Evolutionary conservation across 2,113 vertebrate species (phyloP).

Genomic region (Gymnobelideus leadbeateri): DNA sequence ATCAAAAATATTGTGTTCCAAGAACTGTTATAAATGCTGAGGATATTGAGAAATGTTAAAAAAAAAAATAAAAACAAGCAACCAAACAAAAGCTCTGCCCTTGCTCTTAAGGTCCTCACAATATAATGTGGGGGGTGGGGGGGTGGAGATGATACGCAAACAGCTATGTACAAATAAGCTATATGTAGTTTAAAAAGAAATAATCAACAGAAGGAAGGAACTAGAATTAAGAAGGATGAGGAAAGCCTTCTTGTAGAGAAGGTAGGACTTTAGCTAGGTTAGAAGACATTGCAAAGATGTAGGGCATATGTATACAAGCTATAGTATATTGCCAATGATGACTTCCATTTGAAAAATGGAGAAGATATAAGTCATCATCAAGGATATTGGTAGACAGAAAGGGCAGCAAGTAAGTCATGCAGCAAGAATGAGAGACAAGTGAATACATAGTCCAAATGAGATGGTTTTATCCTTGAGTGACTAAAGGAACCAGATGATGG

Average conservation of each 20-base stretch:
- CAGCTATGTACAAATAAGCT: neutral
- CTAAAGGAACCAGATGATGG: neutral
- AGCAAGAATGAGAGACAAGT: neutral
- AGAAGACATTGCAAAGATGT: neutral
- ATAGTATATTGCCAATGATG: neutral
- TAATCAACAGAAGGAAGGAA: neutral
- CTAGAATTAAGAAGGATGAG: neutral
- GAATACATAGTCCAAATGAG: neutral
- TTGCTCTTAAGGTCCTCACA: too few relatives aligned
- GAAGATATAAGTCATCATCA: neutral
- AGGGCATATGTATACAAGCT: too few relatives aligned
- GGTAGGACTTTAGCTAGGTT: neutral
- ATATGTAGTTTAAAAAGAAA: neutral
- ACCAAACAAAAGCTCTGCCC: too few relatives aligned
- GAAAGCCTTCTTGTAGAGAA: neutral
- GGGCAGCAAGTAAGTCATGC: neutral
- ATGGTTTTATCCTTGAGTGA: neutral
- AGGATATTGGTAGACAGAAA: neutral
- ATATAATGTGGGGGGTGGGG: too few relatives aligned
- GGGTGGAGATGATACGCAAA: neutral
- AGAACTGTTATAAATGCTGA: too few relatives aligned
- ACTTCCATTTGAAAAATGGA: neutral
- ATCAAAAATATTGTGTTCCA: neutral
- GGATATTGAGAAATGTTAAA: too few relatives aligned
- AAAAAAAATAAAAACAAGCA: too few relatives aligned